Evolutionary conservation across 2,797 vertebrate species (phyloP).

Genomic region (Gallinago stenura): DNA sequence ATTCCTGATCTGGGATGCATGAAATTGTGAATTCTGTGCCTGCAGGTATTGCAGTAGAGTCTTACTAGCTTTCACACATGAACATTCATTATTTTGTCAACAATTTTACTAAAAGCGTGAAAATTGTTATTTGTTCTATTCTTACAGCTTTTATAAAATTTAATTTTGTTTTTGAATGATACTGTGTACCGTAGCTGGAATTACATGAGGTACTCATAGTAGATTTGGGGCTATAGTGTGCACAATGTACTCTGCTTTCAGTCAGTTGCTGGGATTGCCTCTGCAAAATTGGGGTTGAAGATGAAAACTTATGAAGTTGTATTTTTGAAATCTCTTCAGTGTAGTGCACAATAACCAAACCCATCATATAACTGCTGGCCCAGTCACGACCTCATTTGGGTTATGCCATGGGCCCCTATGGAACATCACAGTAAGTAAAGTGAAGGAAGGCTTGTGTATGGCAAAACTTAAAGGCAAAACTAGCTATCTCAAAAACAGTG

Average conservation of each 20-base stretch:
- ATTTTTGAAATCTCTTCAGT: not conserved
- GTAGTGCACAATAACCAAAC: not conserved
- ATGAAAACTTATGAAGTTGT: not conserved
- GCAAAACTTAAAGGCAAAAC: not conserved
- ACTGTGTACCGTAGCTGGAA: not conserved
- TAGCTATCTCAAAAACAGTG: not conserved
- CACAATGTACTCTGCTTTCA: not conserved
- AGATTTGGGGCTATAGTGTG: not conserved
- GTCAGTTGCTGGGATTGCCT: not conserved
- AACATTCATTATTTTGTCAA: not conserved
- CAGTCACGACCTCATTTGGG: not conserved
- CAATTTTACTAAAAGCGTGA: not conserved
- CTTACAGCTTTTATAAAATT: not conserved
- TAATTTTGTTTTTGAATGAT: accelerated
- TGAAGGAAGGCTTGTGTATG: not conserved
- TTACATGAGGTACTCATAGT: accelerated
- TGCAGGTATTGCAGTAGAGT: not conserved
- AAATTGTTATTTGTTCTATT: not conserved
- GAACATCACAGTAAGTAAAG: not conserved
- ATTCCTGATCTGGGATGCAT: not conserved
- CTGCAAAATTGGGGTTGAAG: not conserved
- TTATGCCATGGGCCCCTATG: not conserved
- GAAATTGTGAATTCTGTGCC: not conserved
- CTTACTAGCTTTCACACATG: not conserved
- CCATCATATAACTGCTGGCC: not conserved